Percentiles rank a stretch among this genome's conserved stretches.
Evolutionary conservation across 2,113 vertebrate species (phyloP).

Genomic region (Neomonachus schauinslandi): DNA sequence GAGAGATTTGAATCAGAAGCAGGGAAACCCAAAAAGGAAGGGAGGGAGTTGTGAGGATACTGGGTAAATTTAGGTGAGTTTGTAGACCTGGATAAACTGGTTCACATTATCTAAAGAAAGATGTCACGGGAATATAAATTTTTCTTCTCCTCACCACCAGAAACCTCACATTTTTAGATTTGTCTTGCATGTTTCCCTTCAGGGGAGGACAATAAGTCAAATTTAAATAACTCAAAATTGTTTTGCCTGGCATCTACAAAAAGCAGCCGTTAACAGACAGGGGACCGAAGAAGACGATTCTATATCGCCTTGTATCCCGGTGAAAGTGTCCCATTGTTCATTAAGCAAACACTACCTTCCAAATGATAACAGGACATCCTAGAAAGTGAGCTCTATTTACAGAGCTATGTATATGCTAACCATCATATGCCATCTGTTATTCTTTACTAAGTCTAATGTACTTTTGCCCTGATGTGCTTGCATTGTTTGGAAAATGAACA

Average conservation of each 20-base stretch:
- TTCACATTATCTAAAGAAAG: not conserved
- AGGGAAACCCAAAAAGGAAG: not conserved
- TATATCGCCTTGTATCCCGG: not conserved
- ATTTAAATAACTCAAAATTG: not conserved
- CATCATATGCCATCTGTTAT: constrained; percentile 70
- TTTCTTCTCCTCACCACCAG: not conserved
- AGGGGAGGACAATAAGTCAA: not conserved
- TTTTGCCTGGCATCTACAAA: not conserved
- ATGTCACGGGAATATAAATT: not conserved
- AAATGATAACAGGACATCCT: not conserved
- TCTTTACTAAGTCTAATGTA: constrained; percentile 65
- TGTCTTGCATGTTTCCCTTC: not conserved
- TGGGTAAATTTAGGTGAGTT: not conserved
- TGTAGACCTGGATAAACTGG: not conserved
- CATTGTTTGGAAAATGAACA: constrained; percentile 78
- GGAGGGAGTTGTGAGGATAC: not conserved
- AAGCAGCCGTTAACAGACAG: not conserved
- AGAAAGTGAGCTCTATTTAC: not conserved
- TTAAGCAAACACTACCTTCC: not conserved
- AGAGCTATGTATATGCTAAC: not conserved
- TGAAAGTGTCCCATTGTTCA: not conserved
- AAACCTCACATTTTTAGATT: not conserved
- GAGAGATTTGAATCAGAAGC: not conserved
- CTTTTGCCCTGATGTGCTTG: constrained; percentile 77
- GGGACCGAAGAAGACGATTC: not conserved